Base-by-base conservation (phyloP, 2,888 invertebrate species). In the Steromphala cineraria region DNA sequence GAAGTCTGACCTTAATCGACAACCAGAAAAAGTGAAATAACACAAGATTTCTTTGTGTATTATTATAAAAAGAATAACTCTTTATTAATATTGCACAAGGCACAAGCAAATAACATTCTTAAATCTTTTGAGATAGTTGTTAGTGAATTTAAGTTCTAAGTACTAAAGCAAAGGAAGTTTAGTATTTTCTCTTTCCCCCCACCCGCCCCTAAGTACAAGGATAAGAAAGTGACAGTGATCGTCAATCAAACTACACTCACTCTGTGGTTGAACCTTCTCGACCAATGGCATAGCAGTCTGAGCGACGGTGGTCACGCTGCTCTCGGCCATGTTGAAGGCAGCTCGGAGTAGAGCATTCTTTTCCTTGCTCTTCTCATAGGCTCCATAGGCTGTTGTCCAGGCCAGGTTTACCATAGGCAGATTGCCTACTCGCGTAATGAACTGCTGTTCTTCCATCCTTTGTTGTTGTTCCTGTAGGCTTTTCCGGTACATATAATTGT, bases 381-480 rank as follows among this genome's bases (percentile, higher is more conserved):
- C 94, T 89, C 95, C 95, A 90, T 96, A 96, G 0, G 96, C 97
- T 81, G 96, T 96, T 79, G 95, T 95, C 89, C 96, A 95, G 67
- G 97, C 95, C 53, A 96, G 95, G 91, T 96, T 97, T n/a, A 98
- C 96, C 80, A 98, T 95, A 0, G 98, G 98, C 75, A 98, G 95
- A 86, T 95, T 96, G 15, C 96, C 95, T 67, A 98, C 95, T 85
- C 97, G 95, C 74, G 95, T 95, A 17, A 97, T 95, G 80, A 96
- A 96, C 75, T 90, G 87, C 21, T 90, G 88, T 1, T 88, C 82
- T 4, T 83, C 80, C 76, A 84, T 85, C 83, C 85, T 86, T 82
- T 83, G 84, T 80, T 87, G 81, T 84, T 88, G 81, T 83, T 84
- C 85, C 74, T 83, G 84, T 31, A 85, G 55, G 53, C 86, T 83